Evolutionary conservation across 2,797 vertebrate genomes (phyloP).

Genomic region (Naso thynnoides): DNA sequence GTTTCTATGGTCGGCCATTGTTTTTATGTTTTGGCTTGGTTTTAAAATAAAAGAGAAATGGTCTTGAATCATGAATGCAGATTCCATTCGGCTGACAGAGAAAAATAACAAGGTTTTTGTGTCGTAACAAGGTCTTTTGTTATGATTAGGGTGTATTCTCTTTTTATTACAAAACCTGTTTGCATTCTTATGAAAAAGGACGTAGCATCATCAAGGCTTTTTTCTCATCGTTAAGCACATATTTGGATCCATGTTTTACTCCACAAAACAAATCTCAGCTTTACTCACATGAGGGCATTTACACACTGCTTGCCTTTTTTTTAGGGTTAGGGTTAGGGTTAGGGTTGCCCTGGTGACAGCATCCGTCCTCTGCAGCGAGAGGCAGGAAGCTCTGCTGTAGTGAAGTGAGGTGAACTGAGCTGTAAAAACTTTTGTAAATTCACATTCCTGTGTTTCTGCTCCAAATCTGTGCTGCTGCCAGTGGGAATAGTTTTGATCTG

Average conservation of each 20-base stretch:
- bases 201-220: background rate
- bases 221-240: conserved; percentile 9
- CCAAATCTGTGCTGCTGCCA: too few species aligned
- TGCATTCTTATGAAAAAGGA: conserved; percentile 35
- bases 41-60: conserved; percentile 1
- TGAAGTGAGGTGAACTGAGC: too few species aligned
- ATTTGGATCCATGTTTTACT: conserved; percentile 1
- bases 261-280: conserved; percentile 13
- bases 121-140: conserved; percentile 55
- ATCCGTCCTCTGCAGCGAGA: too few species aligned
- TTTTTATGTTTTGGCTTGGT: conserved; percentile 16
- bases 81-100: conserved; percentile 37
- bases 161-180: conserved; percentile 38
- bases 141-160: conserved; percentile 48
- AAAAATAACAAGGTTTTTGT: conserved; percentile 49
- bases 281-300: too few species aligned
- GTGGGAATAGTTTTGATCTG: too few species aligned
- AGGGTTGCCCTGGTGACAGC: too few species aligned
- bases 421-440: too few species aligned
- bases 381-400: too few species aligned
- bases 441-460: too few species aligned
- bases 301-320: too few species aligned
- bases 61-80: conserved; percentile 13
- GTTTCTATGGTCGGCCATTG: conserved; percentile 33
- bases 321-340: too few species aligned